These are phyloP conservation scores for Ascidia mentula DNA, from an alignment of 23 tunicate genomes.

Conservation along the genomic window DNA sequence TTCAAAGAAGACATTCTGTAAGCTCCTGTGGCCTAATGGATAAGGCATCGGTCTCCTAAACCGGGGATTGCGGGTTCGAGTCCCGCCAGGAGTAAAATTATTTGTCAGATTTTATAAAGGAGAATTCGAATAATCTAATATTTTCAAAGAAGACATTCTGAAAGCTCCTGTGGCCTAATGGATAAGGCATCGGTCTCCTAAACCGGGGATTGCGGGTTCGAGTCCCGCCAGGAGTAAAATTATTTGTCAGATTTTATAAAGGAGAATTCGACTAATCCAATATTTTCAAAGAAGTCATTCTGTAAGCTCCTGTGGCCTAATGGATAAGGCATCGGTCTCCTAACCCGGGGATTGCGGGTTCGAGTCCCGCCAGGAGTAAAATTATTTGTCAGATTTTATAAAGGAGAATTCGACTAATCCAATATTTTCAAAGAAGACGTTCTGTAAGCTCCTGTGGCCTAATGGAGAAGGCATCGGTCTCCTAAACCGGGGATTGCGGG, in stretches of 20 bases:
- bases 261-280: background rate
- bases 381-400: background rate
- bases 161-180: background rate
- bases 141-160: background rate
- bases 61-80: constrained; percentile 5
- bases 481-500: constrained; percentile 4
- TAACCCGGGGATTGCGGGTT: background rate
- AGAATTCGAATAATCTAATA: background rate
- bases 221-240: background rate
- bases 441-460: background rate
- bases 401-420: background rate
- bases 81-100: constrained; percentile 4
- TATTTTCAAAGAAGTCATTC: background rate
- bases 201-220: background rate
- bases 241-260: too few species aligned
- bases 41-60: constrained; percentile 1
- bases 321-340: constrained; percentile 3
- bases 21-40: constrained; percentile 3
- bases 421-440: too few species aligned
- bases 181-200: constrained; percentile 2
- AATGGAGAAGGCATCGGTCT: background rate
- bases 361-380: constrained; percentile 1
- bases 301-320: background rate
- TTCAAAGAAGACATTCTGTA: background rate
- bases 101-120: background rate